A percentile compares a stretch with the other conserved stretches of the same genome.
These are phyloP conservation scores for Microtus oregoni DNA, from an alignment of 2,113 vertebrate species.

Conservation along the genomic window DNA sequence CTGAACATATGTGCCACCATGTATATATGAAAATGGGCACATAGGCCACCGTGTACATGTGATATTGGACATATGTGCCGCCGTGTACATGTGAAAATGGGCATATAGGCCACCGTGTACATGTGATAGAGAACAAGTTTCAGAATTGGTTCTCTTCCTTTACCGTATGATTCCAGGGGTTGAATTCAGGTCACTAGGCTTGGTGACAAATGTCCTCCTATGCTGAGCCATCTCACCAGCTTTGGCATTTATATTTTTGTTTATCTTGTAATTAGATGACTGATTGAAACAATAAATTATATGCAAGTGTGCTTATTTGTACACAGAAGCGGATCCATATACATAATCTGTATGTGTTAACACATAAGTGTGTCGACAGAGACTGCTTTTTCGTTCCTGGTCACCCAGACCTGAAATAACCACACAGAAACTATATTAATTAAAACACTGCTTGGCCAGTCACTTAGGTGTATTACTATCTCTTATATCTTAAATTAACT, in stretches of 20 bases:
- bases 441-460: no score
- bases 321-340: neutral
- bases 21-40: rapidly evolving
- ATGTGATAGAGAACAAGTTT: neutral
- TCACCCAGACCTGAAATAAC: no score
- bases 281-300: neutral
- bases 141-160: neutral
- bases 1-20: rapidly evolving
- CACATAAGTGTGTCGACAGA: no score
- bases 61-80: no score
- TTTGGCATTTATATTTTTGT: neutral
- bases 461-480: no score
- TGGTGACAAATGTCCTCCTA: neutral
- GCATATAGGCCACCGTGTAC: neutral
- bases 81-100: neutral
- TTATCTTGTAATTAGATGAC: neutral
- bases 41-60: no score
- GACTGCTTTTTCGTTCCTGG: no score
- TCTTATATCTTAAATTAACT: no score
- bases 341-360: neutral
- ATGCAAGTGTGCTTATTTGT: no score
- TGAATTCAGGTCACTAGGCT: neutral
- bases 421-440: no score
- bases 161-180: neutral
- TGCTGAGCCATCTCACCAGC: neutral